Base-by-base conservation (phyloP, 2,113 vertebrate genomes). In the Periophthalmus modestus region DNA sequence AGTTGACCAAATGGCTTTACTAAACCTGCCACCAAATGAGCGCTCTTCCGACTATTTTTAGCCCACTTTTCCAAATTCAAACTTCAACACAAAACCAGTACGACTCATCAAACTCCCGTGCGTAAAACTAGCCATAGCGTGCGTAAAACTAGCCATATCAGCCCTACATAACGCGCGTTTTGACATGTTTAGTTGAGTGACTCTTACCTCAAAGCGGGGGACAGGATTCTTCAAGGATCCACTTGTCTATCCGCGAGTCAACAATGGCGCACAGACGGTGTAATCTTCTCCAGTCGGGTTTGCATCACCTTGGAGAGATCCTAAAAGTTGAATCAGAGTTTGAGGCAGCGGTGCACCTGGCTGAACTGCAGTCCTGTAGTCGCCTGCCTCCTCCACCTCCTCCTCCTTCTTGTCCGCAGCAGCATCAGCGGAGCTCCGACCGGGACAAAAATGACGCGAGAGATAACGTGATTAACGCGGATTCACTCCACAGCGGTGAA, bases 391-490 rank as follows among this genome's bases (percentile, higher is more conserved):
- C 48, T 19, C 50, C 66, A 2, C 73, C 57, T 12, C 50, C 52
- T 47, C 72, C 61, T 61, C 72, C 68, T 61, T 34, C 71, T 33
- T 50, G 67, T 85, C 79, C 43, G 68, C 55, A 15, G 46, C 69
- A 39, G 76, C 77, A 33, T 80, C 55, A 13, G 81, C 73, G 34
- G 73, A 71, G 1, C 74, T 34, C 24, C 74, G 52, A 18, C 55
- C 55, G 79, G 81, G 78, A 74, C 83, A 24, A 54, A 85, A 85
- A 83, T 90, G 90, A 90, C 88, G 89, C 82, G 83, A 88, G 85
- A 87, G 86, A 84, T 85, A 88, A 87, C 90, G 88, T 87, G 88
- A 85, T 85, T 87, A 91, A 85, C 89, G 87, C 77, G 88, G 7
- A 18, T 39, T 28, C 62, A 43, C 62, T 11, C 39, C 9, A 9